Evolutionary conservation across 2,797 vertebrate genomes (phyloP).

Genomic region (Peromyscus attwateri): DNA sequence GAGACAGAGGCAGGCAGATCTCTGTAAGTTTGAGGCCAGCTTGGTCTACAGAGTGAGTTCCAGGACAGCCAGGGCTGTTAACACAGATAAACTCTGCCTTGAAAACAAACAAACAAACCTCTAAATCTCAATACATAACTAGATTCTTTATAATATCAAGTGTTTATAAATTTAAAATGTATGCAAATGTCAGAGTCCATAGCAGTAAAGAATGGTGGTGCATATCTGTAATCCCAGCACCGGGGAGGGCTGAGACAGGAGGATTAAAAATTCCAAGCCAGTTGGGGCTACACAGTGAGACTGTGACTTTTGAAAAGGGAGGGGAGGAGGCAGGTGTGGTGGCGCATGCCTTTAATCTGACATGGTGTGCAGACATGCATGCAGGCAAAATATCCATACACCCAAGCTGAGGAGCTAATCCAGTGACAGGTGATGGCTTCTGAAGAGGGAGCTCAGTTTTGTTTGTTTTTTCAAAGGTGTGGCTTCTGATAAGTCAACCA

Average conservation of each 20-base stretch:
- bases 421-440: background rate
- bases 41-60: background rate
- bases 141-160: background rate
- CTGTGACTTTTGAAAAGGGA: background rate
- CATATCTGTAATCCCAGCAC: background rate
- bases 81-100: background rate
- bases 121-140: background rate
- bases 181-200: background rate
- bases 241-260: background rate
- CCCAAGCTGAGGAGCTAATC: background rate
- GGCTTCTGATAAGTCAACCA: background rate
- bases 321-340: background rate
- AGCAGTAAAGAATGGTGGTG: background rate
- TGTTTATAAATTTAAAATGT: conserved; percentile 47
- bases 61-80: background rate
- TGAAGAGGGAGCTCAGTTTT: background rate
- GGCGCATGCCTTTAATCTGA: too few species aligned
- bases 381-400: background rate
- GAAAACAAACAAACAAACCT: background rate
- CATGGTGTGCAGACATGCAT: too few species aligned
- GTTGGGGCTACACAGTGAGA: background rate
- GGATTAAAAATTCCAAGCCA: background rate
- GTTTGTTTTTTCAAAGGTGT: background rate
- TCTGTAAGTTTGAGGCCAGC: background rate
- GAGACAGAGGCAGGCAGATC: background rate